A percentile compares a stretch with the other conserved stretches of the same genome.
These are phyloP conservation scores for Cecidostiba fungosa DNA, from an alignment of 2,888 invertebrate species.

Conservation along the genomic window DNA sequence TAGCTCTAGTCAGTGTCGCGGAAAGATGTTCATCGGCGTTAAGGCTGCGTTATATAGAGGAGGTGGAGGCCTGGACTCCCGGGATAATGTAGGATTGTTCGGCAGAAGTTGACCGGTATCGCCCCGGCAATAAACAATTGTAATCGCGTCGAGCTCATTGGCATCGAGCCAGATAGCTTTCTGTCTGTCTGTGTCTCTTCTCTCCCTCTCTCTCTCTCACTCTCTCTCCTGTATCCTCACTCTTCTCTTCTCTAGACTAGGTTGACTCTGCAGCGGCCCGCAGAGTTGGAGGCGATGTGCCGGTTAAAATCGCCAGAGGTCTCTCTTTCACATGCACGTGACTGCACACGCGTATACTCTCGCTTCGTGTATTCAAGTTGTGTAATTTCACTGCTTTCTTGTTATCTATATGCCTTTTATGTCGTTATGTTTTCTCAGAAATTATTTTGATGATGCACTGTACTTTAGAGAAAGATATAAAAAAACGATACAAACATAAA, in stretches of 20 bases:
- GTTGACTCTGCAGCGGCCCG: neutral
- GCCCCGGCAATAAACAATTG: constrained; percentile 73
- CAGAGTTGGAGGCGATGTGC: constrained; percentile 19
- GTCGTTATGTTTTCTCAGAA: no score
- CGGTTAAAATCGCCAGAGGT: constrained; percentile 35
- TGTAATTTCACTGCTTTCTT: constrained; percentile 1
- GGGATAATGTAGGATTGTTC: constrained; percentile 68
- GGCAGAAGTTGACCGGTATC: constrained; percentile 73
- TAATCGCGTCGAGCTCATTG: constrained; percentile 69
- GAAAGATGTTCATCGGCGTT: constrained; percentile 73
- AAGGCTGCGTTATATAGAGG: constrained; percentile 63
- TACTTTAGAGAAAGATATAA: neutral
- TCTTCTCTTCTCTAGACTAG: neutral
- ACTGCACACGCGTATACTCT: neutral
- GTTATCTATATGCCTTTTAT: constrained; percentile 5
- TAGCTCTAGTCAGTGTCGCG: constrained; percentile 70
- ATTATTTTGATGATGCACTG: no score
- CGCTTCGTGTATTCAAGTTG: neutral
- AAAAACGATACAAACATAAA: neutral
- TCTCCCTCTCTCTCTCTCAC: neutral
- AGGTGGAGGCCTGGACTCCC: constrained; percentile 42
- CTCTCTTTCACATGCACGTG: constrained; percentile 14
- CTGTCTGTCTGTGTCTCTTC: neutral
- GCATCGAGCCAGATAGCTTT: constrained; percentile 47
- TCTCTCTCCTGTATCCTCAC: neutral